These are phyloP conservation scores for Stratiomys singularior DNA, from an alignment of 2,888 invertebrate genomes.

Conservation along the genomic window DNA sequence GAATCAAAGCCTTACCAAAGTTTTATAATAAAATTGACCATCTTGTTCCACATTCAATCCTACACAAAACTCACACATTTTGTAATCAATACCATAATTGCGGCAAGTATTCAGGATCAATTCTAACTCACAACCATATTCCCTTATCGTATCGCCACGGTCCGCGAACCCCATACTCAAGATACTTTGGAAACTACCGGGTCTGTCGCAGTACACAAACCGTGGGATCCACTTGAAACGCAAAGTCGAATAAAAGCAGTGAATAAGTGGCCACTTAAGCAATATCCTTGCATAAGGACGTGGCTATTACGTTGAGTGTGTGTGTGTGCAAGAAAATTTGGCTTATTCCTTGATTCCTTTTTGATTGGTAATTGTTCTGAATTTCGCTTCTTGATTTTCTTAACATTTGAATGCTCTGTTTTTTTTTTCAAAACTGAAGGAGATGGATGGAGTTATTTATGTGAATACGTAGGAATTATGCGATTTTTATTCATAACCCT, in stretches of 20 bases:
- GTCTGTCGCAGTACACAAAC: slow-evolving; percentile 64
- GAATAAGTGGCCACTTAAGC: slow-evolving; percentile 50
- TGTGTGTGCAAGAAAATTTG: background rate
- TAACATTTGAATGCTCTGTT: background rate
- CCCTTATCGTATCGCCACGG: background rate
- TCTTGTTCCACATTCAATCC: too few species aligned
- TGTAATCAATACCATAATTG: slow-evolving; percentile 45
- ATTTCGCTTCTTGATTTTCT: slow-evolving; percentile 16
- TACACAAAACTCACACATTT: background rate
- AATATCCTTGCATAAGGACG: slow-evolving; percentile 29
- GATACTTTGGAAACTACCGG: slow-evolving; percentile 55
- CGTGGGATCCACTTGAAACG: slow-evolving; percentile 61
- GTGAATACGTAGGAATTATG: background rate
- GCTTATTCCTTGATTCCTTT: background rate
- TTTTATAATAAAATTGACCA: too few species aligned
- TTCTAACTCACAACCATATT: slow-evolving; percentile 5
- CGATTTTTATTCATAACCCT: background rate
- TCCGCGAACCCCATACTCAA: background rate
- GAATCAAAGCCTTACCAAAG: too few species aligned
- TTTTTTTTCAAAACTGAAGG: too few species aligned
- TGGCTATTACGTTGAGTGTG: background rate
- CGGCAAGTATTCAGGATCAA: slow-evolving; percentile 35
- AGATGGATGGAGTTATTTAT: background rate
- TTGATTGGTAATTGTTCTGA: background rate
- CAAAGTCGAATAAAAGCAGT: slow-evolving; percentile 41